Base-by-base conservation (phyloP, 1,140 invertebrate species). In the Plodia interpunctella region DNA sequence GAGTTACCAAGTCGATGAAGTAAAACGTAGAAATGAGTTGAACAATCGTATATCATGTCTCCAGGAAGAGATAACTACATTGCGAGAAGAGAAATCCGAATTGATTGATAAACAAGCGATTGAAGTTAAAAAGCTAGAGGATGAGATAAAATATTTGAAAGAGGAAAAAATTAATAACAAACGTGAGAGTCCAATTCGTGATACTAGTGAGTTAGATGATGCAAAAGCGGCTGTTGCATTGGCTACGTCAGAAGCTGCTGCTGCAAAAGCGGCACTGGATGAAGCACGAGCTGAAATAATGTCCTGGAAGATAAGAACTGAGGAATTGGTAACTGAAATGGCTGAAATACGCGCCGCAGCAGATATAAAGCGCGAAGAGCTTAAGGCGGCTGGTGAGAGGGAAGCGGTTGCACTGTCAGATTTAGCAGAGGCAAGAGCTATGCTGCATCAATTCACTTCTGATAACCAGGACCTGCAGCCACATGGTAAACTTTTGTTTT, bases 61-160 rank as follows among this genome's bases (percentile, higher is more conserved):
- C 1, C 82, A 89, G 66, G 87, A 90, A 17, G 86, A 90, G 54
- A 76, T 90, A 53, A 77, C 82, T 5, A 57, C 62, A 6, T 50
- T 90, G 4, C 66, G 75, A 10, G 66, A 79, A 21, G 85, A 89
- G 38, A 75, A 75, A 18, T 59, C 76, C 3, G 74, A 84, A 49
- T 51, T 66, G 8, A 53, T 57, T 11, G 83, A 85, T 28, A 66
- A 65, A 6, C 80, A 84, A 61, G 64, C 66, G 0, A 60, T 30
- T n/a, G 80, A 88, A 61, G 61, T 85, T 25, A 83, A 76, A 53
- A 72, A 72, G 25, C 70, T 83, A 21, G 71, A 86, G 58, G 59
- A n/a, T 6, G 74, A 83, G 65, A 85, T 87, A 63, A 66, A 65
- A 25, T 68, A 60, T 60, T 78, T 87, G 53, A 87, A 76, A 71